phyloP scores from a whole-genome alignment of 1,140 invertebrate genomes.

The Lanistes nyassanus region DNA sequence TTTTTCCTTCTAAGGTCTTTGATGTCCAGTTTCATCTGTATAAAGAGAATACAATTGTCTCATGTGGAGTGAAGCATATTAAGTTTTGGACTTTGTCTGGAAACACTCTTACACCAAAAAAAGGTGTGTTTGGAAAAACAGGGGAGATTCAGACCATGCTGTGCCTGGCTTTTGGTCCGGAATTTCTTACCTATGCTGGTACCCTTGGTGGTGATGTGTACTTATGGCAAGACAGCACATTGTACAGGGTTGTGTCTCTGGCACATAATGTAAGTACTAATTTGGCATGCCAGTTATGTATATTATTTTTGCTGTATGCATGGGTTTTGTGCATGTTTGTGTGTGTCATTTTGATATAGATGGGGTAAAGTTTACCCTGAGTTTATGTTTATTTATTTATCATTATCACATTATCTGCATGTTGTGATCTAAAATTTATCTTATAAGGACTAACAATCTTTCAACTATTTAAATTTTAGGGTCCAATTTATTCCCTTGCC shows the following conservation, averaged over 20 bases:
- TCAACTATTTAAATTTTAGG: slow-evolving; percentile 38
- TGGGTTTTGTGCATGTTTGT: too few species aligned
- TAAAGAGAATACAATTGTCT: slow-evolving; percentile 61
- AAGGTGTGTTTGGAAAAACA: slow-evolving; percentile 66
- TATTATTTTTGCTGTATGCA: too few species aligned
- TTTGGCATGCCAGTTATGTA: too few species aligned
- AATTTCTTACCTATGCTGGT: slow-evolving; percentile 60
- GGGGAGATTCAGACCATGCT: slow-evolving; percentile 67
- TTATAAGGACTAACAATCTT: too few species aligned
- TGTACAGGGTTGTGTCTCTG: slow-evolving; percentile 54
- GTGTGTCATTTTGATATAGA: too few species aligned
- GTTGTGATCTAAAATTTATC: too few species aligned
- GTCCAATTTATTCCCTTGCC: slow-evolving; percentile 59
- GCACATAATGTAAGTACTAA: slow-evolving; percentile 63
- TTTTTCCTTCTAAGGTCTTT: slow-evolving; percentile 58
- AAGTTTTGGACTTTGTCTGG: slow-evolving; percentile 67
- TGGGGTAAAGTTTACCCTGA: too few species aligned
- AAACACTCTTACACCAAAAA: slow-evolving; percentile 64
- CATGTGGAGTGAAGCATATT: slow-evolving; percentile 68
- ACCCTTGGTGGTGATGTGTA: slow-evolving; percentile 66
- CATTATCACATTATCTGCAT: too few species aligned
- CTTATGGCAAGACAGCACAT: slow-evolving; percentile 61
- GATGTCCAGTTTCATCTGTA: slow-evolving; percentile 64
- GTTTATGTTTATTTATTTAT: too few species aligned
- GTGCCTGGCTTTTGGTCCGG: slow-evolving; percentile 60